Conservation (phyloP, 2,888 invertebrate genomes). For the Atethmia centrago region DNA sequence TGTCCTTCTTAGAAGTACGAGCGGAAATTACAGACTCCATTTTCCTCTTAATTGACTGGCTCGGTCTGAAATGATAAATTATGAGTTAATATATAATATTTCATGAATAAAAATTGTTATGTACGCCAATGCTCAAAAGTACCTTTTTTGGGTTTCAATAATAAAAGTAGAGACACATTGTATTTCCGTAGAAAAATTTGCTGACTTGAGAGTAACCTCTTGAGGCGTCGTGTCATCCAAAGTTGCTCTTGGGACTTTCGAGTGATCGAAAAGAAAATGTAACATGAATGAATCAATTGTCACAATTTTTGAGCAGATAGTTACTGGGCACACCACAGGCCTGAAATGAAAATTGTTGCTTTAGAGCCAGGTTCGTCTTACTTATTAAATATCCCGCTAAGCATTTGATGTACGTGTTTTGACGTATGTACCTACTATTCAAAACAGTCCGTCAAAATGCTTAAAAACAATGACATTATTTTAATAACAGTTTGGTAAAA, state of each 20-base stretch:
- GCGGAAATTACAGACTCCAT: conserved; percentile 11
- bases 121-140: neutral
- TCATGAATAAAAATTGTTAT: neutral
- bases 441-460: neutral
- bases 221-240: conserved; percentile 55
- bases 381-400: neutral
- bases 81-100: neutral
- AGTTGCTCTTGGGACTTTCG: conserved; percentile 80
- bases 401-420: neutral
- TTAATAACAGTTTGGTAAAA: neutral
- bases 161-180: conserved; percentile 64
- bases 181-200: conserved; percentile 57
- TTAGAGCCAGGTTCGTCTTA: neutral
- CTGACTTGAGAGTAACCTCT: conserved; percentile 50
- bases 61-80: conserved; percentile 46
- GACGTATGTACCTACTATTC: neutral
- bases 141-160: conserved; percentile 47
- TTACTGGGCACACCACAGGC: conserved; percentile 84
- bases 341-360: conserved; percentile 53
- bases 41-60: conserved; percentile 14
- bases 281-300: conserved; percentile 88
- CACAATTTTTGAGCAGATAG: conserved; percentile 87
- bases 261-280: conserved; percentile 91
- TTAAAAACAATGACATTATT: no score
- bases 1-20: conserved; percentile 29